phyloP scores from a whole-genome alignment of 2,797 vertebrate species.

The Rhinoraja longicauda region DNA sequence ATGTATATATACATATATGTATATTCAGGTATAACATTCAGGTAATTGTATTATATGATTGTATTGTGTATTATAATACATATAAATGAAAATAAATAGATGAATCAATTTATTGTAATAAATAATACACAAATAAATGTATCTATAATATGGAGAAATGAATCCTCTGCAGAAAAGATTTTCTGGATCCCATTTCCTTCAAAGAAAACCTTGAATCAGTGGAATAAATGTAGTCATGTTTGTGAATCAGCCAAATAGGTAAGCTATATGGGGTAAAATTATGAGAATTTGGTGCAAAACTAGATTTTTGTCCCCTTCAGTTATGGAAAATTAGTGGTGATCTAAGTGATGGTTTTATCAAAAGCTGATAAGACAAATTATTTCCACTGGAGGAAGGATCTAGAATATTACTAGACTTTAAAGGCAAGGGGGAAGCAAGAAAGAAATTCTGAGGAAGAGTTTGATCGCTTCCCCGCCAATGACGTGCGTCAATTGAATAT shows the following conservation, averaged over 20 bases:
- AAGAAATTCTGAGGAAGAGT: background rate
- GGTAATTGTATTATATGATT: too few species aligned
- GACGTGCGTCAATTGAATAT: background rate
- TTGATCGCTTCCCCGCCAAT: background rate
- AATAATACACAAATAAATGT: too few species aligned
- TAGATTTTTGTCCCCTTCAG: background rate
- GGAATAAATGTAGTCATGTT: background rate
- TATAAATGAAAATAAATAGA: too few species aligned
- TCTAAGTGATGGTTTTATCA: background rate
- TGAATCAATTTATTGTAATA: too few species aligned
- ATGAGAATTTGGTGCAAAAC: background rate
- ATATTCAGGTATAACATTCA: too few species aligned
- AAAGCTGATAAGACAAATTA: background rate
- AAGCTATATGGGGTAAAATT: background rate
- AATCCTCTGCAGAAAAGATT: too few species aligned
- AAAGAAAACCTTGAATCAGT: background rate
- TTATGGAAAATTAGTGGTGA: background rate
- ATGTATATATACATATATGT: too few species aligned
- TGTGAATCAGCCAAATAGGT: background rate
- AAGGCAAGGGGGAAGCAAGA: background rate
- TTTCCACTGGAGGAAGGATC: background rate
- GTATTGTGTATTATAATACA: too few species aligned
- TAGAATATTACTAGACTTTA: too few species aligned
- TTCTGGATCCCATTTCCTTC: background rate
- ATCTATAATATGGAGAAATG: too few species aligned